These are phyloP conservation scores for Tachysurus fulvidraco DNA, from an alignment of 2,113 vertebrate genomes.

Conservation along the genomic window DNA sequence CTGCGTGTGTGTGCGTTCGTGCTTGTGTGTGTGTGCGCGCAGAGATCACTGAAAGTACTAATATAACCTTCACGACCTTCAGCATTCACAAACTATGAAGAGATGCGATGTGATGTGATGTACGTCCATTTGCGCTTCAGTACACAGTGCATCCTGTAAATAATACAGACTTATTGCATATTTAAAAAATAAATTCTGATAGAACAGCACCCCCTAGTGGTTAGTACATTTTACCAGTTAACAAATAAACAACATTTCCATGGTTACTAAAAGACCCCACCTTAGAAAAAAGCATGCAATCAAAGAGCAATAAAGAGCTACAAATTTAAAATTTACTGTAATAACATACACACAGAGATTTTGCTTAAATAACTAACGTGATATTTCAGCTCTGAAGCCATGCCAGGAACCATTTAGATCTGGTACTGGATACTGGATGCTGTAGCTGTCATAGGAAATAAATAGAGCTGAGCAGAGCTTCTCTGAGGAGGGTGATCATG, in stretches of 20 bases:
- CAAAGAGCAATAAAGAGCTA: neutral
- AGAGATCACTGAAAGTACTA: too few relatives aligned
- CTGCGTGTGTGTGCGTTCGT: neutral
- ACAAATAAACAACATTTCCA: conserved; percentile 8
- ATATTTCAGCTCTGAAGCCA: neutral
- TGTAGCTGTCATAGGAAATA: conserved; percentile 56
- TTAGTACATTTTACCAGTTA: neutral
- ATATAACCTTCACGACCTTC: neutral
- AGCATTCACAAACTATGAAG: neutral
- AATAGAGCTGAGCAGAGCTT: conserved; percentile 58
- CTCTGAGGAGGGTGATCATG: conserved; percentile 29
- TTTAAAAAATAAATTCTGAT: neutral
- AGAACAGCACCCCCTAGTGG: conserved; percentile 43
- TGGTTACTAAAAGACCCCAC: neutral
- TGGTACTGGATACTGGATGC: conserved; percentile 50
- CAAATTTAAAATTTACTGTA: neutral
- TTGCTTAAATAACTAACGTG: neutral
- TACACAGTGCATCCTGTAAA: neutral
- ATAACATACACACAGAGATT: neutral
- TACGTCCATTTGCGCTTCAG: neutral
- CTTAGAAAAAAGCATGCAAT: neutral
- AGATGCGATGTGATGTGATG: neutral
- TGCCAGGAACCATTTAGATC: conserved; percentile 12
- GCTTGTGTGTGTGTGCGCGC: too few relatives aligned
- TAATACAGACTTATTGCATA: neutral